Conservation (phyloP, 2,888 invertebrate species). For the Machimus rusticus region DNA sequence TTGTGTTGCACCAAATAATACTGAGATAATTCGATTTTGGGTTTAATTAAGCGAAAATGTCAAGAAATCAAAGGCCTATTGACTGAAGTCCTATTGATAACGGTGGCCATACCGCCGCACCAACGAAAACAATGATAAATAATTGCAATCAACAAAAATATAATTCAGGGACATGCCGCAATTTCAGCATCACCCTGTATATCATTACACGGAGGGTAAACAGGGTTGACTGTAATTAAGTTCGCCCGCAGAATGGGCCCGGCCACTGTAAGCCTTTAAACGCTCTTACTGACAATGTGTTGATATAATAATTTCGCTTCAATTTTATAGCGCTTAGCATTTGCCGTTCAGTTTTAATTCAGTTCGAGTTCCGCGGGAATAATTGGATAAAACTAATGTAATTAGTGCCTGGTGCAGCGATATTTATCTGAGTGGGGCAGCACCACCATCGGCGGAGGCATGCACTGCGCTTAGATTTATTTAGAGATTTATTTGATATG, state of each 20-base stretch:
- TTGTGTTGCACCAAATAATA: background rate
- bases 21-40: background rate
- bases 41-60: background rate
- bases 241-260: background rate
- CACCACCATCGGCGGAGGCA: background rate
- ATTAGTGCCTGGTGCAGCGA: background rate
- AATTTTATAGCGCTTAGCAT: conserved; percentile 4
- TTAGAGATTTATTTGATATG: conserved; percentile 21
- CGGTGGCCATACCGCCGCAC: background rate
- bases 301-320: conserved; percentile 26
- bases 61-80: conserved; percentile 17
- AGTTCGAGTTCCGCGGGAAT: background rate
- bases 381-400: conserved; percentile 19
- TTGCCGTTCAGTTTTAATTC: background rate
- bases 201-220: background rate
- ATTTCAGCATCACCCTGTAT: background rate
- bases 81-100: conserved; percentile 3
- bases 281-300: background rate
- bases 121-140: background rate
- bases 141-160: conserved; percentile 17
- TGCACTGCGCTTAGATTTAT: background rate
- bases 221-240: conserved; percentile 18
- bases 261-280: background rate
- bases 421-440: conserved; percentile 1
- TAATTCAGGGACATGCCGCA: conserved; percentile 5